Conservation (phyloP, 2,888 invertebrate genomes). For the Kuschelorhynchus macadamiae region DNA sequence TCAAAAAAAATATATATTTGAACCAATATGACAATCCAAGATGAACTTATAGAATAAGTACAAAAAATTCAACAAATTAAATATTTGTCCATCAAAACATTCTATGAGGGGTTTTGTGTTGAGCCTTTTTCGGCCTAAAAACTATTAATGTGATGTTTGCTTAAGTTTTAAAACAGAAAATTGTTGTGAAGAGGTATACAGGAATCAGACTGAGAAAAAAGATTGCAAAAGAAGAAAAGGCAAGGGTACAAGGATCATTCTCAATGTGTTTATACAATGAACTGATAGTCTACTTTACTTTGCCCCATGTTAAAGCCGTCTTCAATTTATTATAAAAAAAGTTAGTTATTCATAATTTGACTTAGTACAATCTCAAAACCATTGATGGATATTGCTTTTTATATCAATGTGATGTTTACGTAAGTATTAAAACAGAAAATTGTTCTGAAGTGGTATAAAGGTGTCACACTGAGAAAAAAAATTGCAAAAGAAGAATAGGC, state of each 20-base stretch:
- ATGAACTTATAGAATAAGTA: slow-evolving; percentile 24
- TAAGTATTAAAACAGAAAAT: slow-evolving; percentile 4
- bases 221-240: slow-evolving; percentile 42
- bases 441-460: neutral
- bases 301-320: slow-evolving; percentile 52
- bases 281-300: slow-evolving; percentile 47
- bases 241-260: slow-evolving; percentile 37
- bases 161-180: slow-evolving; percentile 6
- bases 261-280: slow-evolving; percentile 39
- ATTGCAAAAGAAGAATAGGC: slow-evolving; percentile 41
- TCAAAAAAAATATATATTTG: too few relatives aligned
- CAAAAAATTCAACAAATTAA: neutral
- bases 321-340: too few relatives aligned
- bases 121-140: neutral
- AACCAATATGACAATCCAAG: slow-evolving; percentile 2
- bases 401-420: slow-evolving; percentile 8
- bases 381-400: neutral
- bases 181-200: neutral
- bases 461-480: slow-evolving; percentile 34
- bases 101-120: slow-evolving; percentile 42
- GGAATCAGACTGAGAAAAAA: slow-evolving; percentile 35
- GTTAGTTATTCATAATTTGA: slow-evolving; percentile 58
- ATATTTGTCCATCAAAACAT: too few relatives aligned
- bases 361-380: slow-evolving; percentile 51
- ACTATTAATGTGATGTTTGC: slow-evolving; percentile 3